Conservation (phyloP, 1,140 invertebrate species). For the Solenopsis invicta region DNA sequence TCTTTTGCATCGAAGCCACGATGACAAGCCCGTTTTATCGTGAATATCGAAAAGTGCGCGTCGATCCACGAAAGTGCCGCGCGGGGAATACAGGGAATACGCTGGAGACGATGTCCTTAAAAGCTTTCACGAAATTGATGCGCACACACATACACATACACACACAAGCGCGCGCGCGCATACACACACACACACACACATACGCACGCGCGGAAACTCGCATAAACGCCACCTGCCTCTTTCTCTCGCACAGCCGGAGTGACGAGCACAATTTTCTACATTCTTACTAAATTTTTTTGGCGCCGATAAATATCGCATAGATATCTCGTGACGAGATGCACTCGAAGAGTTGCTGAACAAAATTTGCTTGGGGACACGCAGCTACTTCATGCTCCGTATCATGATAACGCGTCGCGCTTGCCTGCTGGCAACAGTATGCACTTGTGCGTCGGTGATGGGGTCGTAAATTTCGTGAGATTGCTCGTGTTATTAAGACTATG, state of each 20-base stretch:
- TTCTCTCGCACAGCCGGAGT: neutral
- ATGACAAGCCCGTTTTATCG: constrained; percentile 61
- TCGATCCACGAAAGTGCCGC: constrained; percentile 52
- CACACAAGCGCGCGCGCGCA: too few species aligned
- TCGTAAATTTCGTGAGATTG: constrained; percentile 48
- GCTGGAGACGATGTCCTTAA: constrained; percentile 47
- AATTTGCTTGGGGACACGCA: constrained; percentile 8
- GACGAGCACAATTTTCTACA: constrained; percentile 14
- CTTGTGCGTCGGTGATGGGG: neutral
- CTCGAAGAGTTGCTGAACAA: constrained; percentile 11
- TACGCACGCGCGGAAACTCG: neutral
- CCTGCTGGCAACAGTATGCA: constrained; percentile 22
- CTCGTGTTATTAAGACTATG: constrained; percentile 34
- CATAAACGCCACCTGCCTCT: neutral
- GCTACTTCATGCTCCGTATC: neutral
- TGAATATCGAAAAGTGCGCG: constrained; percentile 62
- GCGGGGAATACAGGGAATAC: constrained; percentile 19
- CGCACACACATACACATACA: neutral
- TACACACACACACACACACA: neutral
- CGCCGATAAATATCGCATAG: constrained; percentile 34
- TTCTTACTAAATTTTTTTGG: constrained; percentile 15
- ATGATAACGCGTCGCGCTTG: neutral
- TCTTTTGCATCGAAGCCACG: constrained; percentile 56
- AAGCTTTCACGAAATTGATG: constrained; percentile 60
- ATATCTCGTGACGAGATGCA: neutral